Base-by-base conservation (phyloP, 1,140 invertebrate genomes). In the Pseudomyrmex sp. region DNA sequence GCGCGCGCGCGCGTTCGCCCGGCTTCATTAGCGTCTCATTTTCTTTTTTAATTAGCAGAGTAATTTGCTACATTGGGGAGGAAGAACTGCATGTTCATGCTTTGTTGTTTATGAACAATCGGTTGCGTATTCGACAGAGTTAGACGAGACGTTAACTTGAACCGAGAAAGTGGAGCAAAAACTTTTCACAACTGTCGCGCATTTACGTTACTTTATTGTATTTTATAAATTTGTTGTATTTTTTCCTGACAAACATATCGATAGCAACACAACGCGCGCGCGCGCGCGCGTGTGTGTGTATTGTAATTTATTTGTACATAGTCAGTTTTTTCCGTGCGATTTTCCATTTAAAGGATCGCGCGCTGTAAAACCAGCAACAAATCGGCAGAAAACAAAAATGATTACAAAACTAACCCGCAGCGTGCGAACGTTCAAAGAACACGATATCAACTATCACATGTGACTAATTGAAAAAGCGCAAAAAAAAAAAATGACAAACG, bases 11-110 rank as follows among this genome's bases (percentile, higher is more conserved):
- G 5, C 35, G 5, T n/a, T 10, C 12, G n/a, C n/a, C 48, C 23
- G 18, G 61, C n/a, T 77, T 44, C 23, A 44, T 77, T 77, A 77
- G n/a, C 26, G 35, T 44, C 15, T 8, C 26, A 46, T 56, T 77
- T 77, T 44, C 23, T 54, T 68, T 68, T 75, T 65, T 13, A 77
- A 77, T 68, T 35, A 76, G n/a, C 18, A 35, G 18, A 77, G 18
- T 52, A 66, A 77, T 77, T 54, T 50, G 48, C 26, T 54, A 66
- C 54, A 76, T 76, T 20, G n/a, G 48, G 35, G 3, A 10, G 62
- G 26, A 68, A 77, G 56, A 77, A 69, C 3, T 77, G 48, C 46
- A 56, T 18, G 13, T 23, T 68, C 50, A 44, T 13, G 63, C 18
- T 20, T 12, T 18, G 18, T 63, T 46, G 35, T 77, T 35, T 52